These are phyloP conservation scores for Synaphobranchus kaupii DNA, from an alignment of 2,797 vertebrate species.

Conservation along the genomic window DNA sequence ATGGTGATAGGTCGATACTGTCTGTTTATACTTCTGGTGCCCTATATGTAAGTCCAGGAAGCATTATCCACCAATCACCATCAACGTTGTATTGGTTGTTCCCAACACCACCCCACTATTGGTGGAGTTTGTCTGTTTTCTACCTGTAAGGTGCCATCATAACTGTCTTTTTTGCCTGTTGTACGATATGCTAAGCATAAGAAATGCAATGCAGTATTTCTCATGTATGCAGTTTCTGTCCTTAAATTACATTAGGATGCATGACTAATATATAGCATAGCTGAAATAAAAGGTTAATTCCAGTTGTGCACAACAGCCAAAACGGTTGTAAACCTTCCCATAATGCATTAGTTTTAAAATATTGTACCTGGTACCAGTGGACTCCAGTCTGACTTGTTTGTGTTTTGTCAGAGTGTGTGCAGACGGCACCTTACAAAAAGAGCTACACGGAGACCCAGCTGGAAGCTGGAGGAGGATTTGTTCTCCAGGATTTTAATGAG, in stretches of 20 bases:
- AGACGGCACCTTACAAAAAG: conserved; percentile 86
- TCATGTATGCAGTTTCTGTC: neutral
- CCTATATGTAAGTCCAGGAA: too few relatives aligned
- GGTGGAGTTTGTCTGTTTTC: too few relatives aligned
- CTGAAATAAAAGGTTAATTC: neutral
- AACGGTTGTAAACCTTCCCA: neutral
- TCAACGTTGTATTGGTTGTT: too few relatives aligned
- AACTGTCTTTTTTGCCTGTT: too few relatives aligned
- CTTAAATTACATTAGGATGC: too few relatives aligned
- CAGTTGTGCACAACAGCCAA: neutral
- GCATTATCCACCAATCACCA: too few relatives aligned
- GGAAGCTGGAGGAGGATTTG: conserved; percentile 88
- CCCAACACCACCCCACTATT: too few relatives aligned
- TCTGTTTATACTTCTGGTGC: too few relatives aligned
- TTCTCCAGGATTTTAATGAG: conserved; percentile 93
- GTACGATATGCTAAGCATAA: neutral
- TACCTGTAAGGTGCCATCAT: too few relatives aligned
- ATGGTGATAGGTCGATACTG: too few relatives aligned
- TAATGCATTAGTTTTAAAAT: neutral
- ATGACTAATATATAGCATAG: neutral
- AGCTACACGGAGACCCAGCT: conserved; percentile 86
- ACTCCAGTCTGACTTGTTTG: neutral
- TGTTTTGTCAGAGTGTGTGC: conserved; percentile 75
- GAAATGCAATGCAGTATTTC: neutral
- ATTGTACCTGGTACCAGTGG: neutral